These are phyloP conservation scores for Phaethon lepturus DNA, from an alignment of 2,113 vertebrate species.

Conservation along the genomic window DNA sequence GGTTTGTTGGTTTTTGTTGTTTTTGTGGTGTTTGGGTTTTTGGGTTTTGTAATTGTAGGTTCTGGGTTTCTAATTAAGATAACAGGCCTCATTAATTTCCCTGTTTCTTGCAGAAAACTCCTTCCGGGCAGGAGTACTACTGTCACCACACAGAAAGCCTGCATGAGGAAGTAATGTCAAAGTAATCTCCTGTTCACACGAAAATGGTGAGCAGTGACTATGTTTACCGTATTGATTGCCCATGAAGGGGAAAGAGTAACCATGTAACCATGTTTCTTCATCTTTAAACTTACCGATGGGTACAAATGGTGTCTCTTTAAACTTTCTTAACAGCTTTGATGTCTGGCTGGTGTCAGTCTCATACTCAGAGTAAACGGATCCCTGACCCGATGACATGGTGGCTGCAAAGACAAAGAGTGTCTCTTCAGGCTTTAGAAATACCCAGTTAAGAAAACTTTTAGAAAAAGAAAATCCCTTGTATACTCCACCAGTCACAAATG, in stretches of 20 bases:
- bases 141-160: background rate
- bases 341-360: constrained; percentile 55
- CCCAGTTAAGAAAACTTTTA: background rate
- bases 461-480: rapidly evolving
- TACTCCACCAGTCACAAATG: background rate
- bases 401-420: constrained; percentile 7
- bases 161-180: background rate
- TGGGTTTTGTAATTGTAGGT: background rate
- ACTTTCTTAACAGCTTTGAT: constrained; percentile 20
- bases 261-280: background rate
- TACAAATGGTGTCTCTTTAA: constrained; percentile 45
- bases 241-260: background rate
- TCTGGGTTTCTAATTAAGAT: background rate
- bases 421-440: background rate
- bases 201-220: background rate
- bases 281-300: constrained; percentile 31
- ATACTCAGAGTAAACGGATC: background rate
- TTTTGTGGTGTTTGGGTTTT: background rate
- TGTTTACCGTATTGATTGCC: background rate
- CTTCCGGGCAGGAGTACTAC: background rate
- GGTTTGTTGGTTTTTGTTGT: background rate
- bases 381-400: constrained; percentile 30
- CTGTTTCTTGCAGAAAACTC: background rate
- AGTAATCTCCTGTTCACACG: background rate
- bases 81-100: background rate